A percentile compares a stretch with the other conserved stretches of the same genome.
phyloP scores from a whole-genome alignment of 2,888 invertebrate genomes.

The Eumacrocentrus americanus region DNA sequence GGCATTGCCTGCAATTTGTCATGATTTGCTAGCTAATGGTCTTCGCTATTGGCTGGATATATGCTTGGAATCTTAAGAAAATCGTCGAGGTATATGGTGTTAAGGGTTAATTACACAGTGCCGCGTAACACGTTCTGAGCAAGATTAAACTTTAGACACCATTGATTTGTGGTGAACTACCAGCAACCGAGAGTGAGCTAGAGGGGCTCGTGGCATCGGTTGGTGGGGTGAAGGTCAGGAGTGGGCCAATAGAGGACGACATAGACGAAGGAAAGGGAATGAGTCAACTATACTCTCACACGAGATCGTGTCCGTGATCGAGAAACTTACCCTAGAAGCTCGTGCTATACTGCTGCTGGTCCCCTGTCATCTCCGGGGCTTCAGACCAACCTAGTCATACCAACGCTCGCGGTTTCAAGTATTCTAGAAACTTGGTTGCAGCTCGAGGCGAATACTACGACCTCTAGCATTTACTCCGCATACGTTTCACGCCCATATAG shows the following conservation, averaged over 20 bases:
- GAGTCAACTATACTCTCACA: constrained; percentile 23
- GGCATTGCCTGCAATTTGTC: constrained; percentile 29
- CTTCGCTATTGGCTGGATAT: background rate
- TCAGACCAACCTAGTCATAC: constrained; percentile 33
- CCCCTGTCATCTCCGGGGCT: constrained; percentile 23
- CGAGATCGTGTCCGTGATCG: constrained; percentile 27
- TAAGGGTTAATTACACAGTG: constrained; percentile 53
- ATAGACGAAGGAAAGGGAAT: constrained; percentile 1
- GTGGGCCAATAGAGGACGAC: background rate
- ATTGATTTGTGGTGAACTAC: constrained; percentile 50
- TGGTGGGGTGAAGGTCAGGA: background rate
- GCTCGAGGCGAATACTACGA: constrained; percentile 10
- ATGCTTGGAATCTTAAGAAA: constrained; percentile 45
- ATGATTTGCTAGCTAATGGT: constrained; percentile 20
- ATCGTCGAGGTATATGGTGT: constrained; percentile 46
- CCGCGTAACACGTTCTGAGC: constrained; percentile 46
- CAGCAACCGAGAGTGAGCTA: constrained; percentile 21
- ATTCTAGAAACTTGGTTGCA: constrained; percentile 44
- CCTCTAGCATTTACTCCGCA: constrained; percentile 36
- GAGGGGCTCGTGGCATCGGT: background rate
- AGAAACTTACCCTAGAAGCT: constrained; percentile 26
- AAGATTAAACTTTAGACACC: constrained; percentile 53
- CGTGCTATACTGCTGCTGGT: background rate
- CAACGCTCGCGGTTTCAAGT: constrained; percentile 45
- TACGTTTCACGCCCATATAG: constrained; percentile 5